These are phyloP conservation scores for Phycodurus eques DNA, from an alignment of 2,113 vertebrate genomes.

Conservation along the genomic window DNA sequence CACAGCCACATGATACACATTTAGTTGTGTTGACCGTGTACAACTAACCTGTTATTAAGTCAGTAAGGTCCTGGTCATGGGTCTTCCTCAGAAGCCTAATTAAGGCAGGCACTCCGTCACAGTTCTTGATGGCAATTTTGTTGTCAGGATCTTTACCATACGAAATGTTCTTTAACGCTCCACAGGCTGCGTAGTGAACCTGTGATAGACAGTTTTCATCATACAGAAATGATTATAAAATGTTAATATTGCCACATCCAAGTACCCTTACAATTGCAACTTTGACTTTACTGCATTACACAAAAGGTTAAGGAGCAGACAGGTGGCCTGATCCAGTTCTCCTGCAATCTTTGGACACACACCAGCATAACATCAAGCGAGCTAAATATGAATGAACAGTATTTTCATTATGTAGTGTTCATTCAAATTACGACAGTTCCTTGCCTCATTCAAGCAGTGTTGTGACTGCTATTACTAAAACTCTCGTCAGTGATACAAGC, in stretches of 20 bases:
- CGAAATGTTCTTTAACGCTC: constrained; percentile 95
- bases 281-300: background rate
- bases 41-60: constrained; percentile 88
- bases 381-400: background rate
- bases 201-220: constrained; percentile 14
- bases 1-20: background rate
- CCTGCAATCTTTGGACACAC: background rate
- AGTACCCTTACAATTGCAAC: background rate
- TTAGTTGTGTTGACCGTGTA: background rate
- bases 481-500: constrained; percentile 42
- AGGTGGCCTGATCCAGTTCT: background rate
- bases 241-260: background rate
- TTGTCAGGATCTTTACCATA: constrained; percentile 90
- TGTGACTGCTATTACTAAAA: constrained; percentile 22
- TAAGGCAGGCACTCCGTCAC: constrained; percentile 88
- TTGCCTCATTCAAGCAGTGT: constrained; percentile 34
- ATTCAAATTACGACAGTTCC: constrained; percentile 35
- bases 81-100: constrained; percentile 87
- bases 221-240: background rate
- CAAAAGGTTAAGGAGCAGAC: background rate
- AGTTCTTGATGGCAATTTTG: constrained; percentile 97
- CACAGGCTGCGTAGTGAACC: constrained; percentile 86
- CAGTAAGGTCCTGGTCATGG: constrained; percentile 86
- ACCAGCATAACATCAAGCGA: constrained; percentile 1
- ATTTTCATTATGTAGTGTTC: background rate